Base-by-base conservation (phyloP, 2,797 vertebrate genomes). In the Muscicapa striata region DNA sequence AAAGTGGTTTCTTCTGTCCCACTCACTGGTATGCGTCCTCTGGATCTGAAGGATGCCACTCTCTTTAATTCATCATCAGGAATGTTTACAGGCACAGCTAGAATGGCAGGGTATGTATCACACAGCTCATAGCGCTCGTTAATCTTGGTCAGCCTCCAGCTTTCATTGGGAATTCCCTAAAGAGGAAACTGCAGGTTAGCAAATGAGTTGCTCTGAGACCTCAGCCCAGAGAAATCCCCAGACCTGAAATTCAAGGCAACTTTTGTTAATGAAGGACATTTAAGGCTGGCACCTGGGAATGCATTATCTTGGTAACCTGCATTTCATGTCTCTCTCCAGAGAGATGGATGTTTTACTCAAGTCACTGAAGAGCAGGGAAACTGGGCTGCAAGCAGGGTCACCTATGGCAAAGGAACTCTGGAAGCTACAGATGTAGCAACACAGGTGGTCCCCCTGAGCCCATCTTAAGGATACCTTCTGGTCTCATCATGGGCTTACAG, bases 111-210 rank as follows among this genome's bases (percentile, higher is more conserved):
- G 90, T 99, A 99, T 0, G 99, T 99, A 89, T 99, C 99, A 82
- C 99, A 99, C 58, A 99, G 97, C 86, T 99, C 99, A 8, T 99
- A 99, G 46, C 98, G 98, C 81, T 99, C 99, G 4, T 99, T 99
- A 64, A 99, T 98, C 96, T 98, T 99, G 22, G 99, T 98, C 89
- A 99, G 92, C 95, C 99, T 98, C 99, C 99, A 99, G 96, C 99
- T 99, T 97, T 99, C 99, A 75, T 99, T 99, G 14, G 99, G 99
- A 95, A 99, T 98, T 54, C 99, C 99, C 99, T 99, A 66, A 12
- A 68, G 36, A 73, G 46, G 61, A 94, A 96, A 95, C 34, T 84
- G 85, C 87, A 81, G 21, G 51, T 94, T 83, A 96, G 88, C 48
- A 90, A 95, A 84, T 13, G 5, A 95, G 26, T 24, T 87, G 46